Percentiles rank a stretch among this genome's conserved stretches.
Conservation (phyloP, 2,888 invertebrate genomes). For the Dasysyrphus albostriatus region DNA sequence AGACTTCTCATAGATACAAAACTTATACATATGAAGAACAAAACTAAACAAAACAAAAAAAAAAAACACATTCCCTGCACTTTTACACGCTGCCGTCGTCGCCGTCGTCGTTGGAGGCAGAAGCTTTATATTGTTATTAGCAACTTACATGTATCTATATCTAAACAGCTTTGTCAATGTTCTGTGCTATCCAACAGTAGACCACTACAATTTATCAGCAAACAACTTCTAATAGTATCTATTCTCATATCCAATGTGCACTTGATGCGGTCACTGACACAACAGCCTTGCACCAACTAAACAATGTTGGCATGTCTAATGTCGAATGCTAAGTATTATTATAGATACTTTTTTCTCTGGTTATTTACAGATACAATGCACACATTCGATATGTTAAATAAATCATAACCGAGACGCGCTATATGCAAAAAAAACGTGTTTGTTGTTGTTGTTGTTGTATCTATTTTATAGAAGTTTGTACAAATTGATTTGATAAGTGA, state of each 20-base stretch:
- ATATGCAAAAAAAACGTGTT: slow-evolving; percentile 1
- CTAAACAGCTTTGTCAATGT: slow-evolving; percentile 26
- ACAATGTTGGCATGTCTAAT: slow-evolving; percentile 70
- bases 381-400: slow-evolving; percentile 16
- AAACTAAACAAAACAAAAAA: slow-evolving; percentile 15
- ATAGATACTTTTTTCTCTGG: slow-evolving; percentile 22
- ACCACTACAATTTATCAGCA: slow-evolving; percentile 35
- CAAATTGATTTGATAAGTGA: slow-evolving; percentile 28
- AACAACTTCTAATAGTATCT: slow-evolving; percentile 45
- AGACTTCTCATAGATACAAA: slow-evolving; percentile 32
- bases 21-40: background rate
- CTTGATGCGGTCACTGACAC: slow-evolving; percentile 80
- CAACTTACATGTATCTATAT: background rate
- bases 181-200: slow-evolving; percentile 36
- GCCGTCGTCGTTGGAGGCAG: slow-evolving; percentile 40
- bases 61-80: slow-evolving; percentile 2
- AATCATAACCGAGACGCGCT: slow-evolving; percentile 20
- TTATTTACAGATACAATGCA: slow-evolving; percentile 52
- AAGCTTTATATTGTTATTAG: slow-evolving; percentile 68
- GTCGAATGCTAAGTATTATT: slow-evolving; percentile 61
- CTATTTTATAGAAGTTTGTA: background rate
- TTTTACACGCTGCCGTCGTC: background rate
- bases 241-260: slow-evolving; percentile 75
- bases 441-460: background rate
- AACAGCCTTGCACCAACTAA: slow-evolving; percentile 78